These are phyloP conservation scores for Penaeus chinensis DNA, from an alignment of 1,140 invertebrate species.

Conservation along the genomic window DNA sequence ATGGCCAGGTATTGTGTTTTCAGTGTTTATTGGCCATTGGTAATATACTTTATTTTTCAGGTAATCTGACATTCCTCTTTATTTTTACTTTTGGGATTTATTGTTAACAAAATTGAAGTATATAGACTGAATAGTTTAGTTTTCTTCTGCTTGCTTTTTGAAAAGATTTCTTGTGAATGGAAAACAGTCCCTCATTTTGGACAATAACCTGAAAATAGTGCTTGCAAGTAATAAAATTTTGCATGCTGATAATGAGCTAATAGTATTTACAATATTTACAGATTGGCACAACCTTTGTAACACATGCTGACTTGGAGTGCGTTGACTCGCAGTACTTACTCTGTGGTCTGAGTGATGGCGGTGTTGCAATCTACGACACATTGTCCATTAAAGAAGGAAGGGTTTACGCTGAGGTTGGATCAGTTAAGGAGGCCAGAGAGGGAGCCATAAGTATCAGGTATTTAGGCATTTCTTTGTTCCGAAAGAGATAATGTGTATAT, in stretches of 20 bases:
- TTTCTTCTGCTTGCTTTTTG: no score
- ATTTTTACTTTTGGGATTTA: no score
- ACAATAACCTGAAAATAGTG: background rate
- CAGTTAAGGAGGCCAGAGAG: conserved; percentile 31
- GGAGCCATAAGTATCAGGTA: conserved; percentile 45
- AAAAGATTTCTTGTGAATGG: no score
- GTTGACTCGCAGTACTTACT: conserved; percentile 44
- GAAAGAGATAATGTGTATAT: no score
- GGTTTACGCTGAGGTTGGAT: conserved; percentile 27
- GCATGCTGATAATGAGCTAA: background rate
- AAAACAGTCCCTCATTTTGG: no score
- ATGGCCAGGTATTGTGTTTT: background rate
- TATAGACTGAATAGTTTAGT: no score
- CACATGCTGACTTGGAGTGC: conserved; percentile 43
- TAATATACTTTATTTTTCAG: background rate
- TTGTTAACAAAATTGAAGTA: no score
- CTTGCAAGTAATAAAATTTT: background rate
- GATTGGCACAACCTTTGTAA: conserved; percentile 33
- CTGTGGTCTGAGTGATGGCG: conserved; percentile 46
- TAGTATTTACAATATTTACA: background rate
- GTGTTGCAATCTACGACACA: conserved; percentile 48
- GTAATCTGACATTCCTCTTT: no score
- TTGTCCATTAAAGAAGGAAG: conserved; percentile 22
- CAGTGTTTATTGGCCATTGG: background rate
- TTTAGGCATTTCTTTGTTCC: background rate